Evolutionary conservation across 2,888 invertebrate species (phyloP), one percentile per base, ranked within the genome.

Genomic region (Tetanocera ferruginea): DNA sequence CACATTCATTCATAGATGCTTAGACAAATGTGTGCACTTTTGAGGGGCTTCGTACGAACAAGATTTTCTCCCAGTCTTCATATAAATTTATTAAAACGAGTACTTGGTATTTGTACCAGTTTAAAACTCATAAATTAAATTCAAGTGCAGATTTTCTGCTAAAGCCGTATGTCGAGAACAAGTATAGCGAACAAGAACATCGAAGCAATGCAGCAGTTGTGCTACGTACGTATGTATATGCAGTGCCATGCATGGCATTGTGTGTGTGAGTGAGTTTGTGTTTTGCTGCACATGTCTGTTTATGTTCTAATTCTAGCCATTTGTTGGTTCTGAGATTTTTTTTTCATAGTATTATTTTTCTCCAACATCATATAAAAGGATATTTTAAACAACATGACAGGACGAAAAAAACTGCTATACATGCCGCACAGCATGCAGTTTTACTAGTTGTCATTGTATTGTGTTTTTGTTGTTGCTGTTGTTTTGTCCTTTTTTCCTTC

Each of bases 71-170:
- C 43, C 14, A 49, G 73, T 62, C 62, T 62, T 73, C 66, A 60
- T 76, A 71, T 64, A 76, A 78, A 76, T 70, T 75, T 78, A 78
- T 78, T 78, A 72, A 78, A 78, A 64, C 70, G 75, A 78, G 78
- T 74, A 70, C 60, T 34, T 72, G 31, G 55, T 71, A 52, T 76
- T 70, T 37, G 72, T 76, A 49, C 72, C 72, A 76, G 66, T 78
- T 72, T 72, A 76, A 76, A 76, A 76, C 71, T 43, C 76, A 78
- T 78, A 78, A 76, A 78, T 78, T 78, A 55, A 76, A 78, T 78
- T 78, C 70, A 78, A 78, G 73, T 72, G 66, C 76, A 71, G 66
- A 43, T 75, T 64, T 76, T 43, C 11, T 43, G 14, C 43, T 43
- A 43, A 43, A 43, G 43, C 43, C 43, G 19, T 57, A 69, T 60